These are phyloP conservation scores for Gymnorhina tibicen DNA, from an alignment of 2,113 vertebrate species.

Conservation along the genomic window DNA sequence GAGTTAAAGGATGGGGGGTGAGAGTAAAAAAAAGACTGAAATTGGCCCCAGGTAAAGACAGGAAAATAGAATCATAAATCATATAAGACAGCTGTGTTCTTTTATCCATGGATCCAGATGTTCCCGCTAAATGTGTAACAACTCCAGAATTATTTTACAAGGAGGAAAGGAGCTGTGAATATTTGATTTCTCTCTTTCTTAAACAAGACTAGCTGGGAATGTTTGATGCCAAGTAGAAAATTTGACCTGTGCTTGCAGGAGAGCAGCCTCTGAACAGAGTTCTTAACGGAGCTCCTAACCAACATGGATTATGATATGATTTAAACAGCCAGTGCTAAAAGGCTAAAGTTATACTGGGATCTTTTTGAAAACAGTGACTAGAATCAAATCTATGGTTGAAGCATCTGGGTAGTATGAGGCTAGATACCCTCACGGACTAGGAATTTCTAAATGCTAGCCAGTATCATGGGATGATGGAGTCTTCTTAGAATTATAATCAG, in stretches of 20 bases:
- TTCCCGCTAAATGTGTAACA: conserved; percentile 56
- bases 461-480: background rate
- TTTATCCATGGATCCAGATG: conserved; percentile 67
- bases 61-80: conserved; percentile 67
- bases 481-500: background rate
- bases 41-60: conserved; percentile 33
- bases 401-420: background rate
- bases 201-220: conserved; percentile 27
- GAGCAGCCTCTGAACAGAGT: background rate
- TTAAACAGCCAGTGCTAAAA: background rate
- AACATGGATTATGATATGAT: background rate
- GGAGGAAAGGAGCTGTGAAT: background rate
- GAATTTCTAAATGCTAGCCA: background rate
- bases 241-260: conserved; percentile 8
- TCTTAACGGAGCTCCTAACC: background rate
- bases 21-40: background rate
- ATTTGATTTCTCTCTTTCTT: conserved; percentile 14
- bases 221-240: conserved; percentile 4
- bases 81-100: conserved; percentile 50
- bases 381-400: background rate
- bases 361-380: background rate
- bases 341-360: background rate
- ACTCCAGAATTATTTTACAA: conserved; percentile 60
- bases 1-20: conserved; percentile 30
- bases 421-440: background rate